phyloP scores from a whole-genome alignment of 2,888 invertebrate genomes.

The Chalcis sispes region DNA sequence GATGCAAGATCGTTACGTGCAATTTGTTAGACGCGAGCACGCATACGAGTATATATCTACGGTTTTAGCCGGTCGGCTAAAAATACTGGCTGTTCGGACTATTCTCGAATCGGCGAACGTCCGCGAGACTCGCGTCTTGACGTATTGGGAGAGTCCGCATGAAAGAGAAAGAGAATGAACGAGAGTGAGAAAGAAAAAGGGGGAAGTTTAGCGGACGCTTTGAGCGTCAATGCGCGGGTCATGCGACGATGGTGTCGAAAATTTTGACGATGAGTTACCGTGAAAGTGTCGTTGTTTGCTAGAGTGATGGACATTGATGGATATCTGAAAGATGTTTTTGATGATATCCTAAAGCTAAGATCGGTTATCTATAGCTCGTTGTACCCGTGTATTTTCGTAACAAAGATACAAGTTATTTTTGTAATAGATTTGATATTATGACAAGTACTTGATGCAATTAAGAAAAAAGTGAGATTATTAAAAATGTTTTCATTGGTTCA shows the following conservation, averaged over 20 bases:
- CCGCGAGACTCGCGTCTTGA: conserved; percentile 25
- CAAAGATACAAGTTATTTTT: too few species aligned
- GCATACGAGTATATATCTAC: background rate
- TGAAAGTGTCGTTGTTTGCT: background rate
- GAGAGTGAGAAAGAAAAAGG: too few species aligned
- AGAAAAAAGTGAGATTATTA: too few species aligned
- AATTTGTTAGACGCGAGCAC: conserved; percentile 15
- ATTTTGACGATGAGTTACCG: conserved; percentile 5
- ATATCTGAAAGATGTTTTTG: too few species aligned
- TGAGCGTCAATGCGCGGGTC: background rate
- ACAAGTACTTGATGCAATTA: too few species aligned
- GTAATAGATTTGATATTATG: too few species aligned
- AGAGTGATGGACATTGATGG: too few species aligned
- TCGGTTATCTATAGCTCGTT: too few species aligned
- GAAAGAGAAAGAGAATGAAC: background rate
- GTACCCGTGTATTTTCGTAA: too few species aligned
- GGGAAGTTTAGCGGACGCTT: background rate
- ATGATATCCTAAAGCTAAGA: too few species aligned
- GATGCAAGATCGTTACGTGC: conserved; percentile 26
- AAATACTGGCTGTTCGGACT: conserved; percentile 45
- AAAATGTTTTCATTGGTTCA: too few species aligned
- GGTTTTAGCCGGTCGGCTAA: conserved; percentile 25
- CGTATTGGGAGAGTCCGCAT: conserved; percentile 39
- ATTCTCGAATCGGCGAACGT: conserved; percentile 30
- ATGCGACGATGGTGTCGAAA: too few species aligned